phyloP scores from a whole-genome alignment of 1,140 invertebrate genomes.

The honey bee (Apis mellifera) region DNA sequence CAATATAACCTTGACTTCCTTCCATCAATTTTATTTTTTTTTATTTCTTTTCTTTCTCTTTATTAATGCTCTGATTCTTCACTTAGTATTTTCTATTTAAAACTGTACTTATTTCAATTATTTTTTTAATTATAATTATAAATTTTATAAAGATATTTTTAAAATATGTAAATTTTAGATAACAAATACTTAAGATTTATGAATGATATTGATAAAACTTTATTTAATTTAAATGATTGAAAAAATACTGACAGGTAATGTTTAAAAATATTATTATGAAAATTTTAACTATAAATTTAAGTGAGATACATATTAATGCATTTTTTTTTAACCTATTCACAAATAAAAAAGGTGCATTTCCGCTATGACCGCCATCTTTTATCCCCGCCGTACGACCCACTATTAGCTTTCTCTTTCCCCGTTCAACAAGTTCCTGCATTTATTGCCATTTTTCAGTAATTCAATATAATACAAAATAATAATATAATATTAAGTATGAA shows the following conservation, averaged over 20 bases:
- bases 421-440: slow-evolving; percentile 28
- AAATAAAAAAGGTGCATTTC: slow-evolving; percentile 28
- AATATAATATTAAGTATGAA: not conserved
- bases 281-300: not conserved
- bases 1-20: slow-evolving; percentile 39
- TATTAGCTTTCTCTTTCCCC: slow-evolving; percentile 45
- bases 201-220: not conserved
- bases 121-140: not conserved
- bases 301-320: not conserved
- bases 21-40: slow-evolving; percentile 38
- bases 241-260: not conserved
- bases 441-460: slow-evolving; percentile 2
- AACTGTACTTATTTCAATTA: not conserved
- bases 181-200: not conserved
- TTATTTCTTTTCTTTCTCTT: slow-evolving; percentile 11
- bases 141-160: not conserved
- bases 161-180: not conserved
- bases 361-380: slow-evolving; percentile 34
- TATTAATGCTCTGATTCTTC: slow-evolving; percentile 11
- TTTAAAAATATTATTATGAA: not conserved
- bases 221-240: not conserved
- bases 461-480: not conserved
- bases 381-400: slow-evolving; percentile 28
- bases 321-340: not conserved
- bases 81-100: not conserved